Conservation (phyloP, 2,113 vertebrate species). For the Larimichthys polyactis region DNA sequence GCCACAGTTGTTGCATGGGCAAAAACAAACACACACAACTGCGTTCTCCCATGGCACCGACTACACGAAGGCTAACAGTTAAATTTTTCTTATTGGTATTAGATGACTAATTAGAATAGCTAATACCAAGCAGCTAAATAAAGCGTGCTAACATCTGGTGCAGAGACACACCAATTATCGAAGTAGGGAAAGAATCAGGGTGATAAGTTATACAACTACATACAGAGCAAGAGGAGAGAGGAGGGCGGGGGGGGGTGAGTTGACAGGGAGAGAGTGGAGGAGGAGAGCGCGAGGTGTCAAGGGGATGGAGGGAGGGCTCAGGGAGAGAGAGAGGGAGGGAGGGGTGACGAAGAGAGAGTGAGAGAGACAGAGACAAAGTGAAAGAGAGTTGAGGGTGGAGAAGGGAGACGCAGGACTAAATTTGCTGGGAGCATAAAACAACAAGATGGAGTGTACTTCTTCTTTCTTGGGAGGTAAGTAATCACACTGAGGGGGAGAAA, state of each 20-base stretch:
- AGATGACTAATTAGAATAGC: constrained; percentile 68
- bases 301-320: constrained; percentile 33
- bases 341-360: constrained; percentile 60
- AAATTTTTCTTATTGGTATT: constrained; percentile 61
- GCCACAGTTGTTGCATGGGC: constrained; percentile 55
- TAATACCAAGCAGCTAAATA: constrained; percentile 72
- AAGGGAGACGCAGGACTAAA: constrained; percentile 75
- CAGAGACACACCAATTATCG: constrained; percentile 75
- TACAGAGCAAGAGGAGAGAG: constrained; percentile 33
- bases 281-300: constrained; percentile 44
- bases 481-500: constrained; percentile 41
- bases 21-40: constrained; percentile 52
- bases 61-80: constrained; percentile 49
- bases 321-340: constrained; percentile 45
- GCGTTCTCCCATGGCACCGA: constrained; percentile 32
- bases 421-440: constrained; percentile 78
- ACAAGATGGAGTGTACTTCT: constrained; percentile 75
- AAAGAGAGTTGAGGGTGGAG: constrained; percentile 76
- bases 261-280: constrained; percentile 47
- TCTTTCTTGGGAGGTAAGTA: constrained; percentile 77
- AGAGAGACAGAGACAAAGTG: constrained; percentile 70
- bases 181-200: constrained; percentile 63
- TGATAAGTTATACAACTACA: constrained; percentile 77
- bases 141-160: constrained; percentile 71
- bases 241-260: constrained; percentile 39